These are phyloP conservation scores for Oreonectes daqikongensis DNA, from an alignment of 2,797 vertebrate species.

Conservation along the genomic window DNA sequence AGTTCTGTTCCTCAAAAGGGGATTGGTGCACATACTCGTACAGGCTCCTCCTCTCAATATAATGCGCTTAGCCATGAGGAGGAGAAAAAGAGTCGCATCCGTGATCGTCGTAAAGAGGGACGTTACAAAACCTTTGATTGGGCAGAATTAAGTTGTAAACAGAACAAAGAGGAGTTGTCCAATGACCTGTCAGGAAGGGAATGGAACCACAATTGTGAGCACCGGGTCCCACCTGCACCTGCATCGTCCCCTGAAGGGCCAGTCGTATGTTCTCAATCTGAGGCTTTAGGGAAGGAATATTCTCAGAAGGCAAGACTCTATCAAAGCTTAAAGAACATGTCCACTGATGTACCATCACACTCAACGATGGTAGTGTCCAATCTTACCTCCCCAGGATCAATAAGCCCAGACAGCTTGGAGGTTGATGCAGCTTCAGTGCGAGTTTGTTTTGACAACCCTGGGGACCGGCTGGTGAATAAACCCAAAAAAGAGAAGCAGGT, in stretches of 20 bases:
- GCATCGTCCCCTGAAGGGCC: conserved; percentile 52
- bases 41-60: conserved; percentile 11
- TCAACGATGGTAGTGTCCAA: conserved; percentile 9
- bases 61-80: conserved; percentile 29
- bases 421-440: conserved; percentile 68
- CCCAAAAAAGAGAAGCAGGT: conserved; percentile 78
- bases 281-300: conserved; percentile 69
- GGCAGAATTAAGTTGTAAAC: conserved; percentile 75
- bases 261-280: conserved; percentile 37
- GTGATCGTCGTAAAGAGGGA: conserved; percentile 78
- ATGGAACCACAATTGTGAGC: conserved; percentile 32
- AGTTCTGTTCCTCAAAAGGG: conserved; percentile 80
- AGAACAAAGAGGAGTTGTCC: conserved; percentile 71
- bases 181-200: conserved; percentile 35
- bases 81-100: conserved; percentile 71
- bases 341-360: conserved; percentile 43
- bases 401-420: conserved; percentile 67
- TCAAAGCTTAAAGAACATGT: conserved; percentile 38
- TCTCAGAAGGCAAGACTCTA: conserved; percentile 71
- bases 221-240: conserved; percentile 39
- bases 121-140: conserved; percentile 83
- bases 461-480: conserved; percentile 70
- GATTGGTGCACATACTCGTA: conserved; percentile 66
- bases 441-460: conserved; percentile 59
- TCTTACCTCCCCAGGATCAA: conserved; percentile 14